Percentiles rank a stretch among this genome's conserved stretches.
Evolutionary conservation across 2,797 vertebrate genomes (phyloP).

Genomic region (Alosa sapidissima): DNA sequence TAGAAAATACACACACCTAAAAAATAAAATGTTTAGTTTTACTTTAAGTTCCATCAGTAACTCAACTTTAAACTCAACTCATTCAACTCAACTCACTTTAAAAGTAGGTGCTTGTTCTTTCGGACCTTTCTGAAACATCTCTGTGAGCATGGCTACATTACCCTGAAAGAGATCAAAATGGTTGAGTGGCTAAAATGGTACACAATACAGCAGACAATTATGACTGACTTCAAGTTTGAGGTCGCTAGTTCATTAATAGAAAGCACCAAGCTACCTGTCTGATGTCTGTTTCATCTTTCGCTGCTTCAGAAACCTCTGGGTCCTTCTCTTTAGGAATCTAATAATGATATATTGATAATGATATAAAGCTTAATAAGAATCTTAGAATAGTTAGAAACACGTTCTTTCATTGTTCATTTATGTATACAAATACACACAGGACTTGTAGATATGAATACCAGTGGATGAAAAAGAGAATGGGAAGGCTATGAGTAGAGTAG

Average conservation of each 20-base stretch:
- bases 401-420: neutral
- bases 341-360: neutral
- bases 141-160: constrained; percentile 13
- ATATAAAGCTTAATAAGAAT: too few species aligned
- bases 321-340: constrained; percentile 45
- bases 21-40: too few species aligned
- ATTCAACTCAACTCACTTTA: constrained; percentile 47
- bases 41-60: too few species aligned
- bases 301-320: constrained; percentile 30
- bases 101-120: constrained; percentile 47
- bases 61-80: too few species aligned
- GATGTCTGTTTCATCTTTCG: constrained; percentile 48
- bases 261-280: constrained; percentile 53
- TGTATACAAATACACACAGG: neutral
- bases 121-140: constrained; percentile 41
- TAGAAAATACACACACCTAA: neutral
- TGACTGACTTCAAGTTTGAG: neutral
- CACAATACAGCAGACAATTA: neutral
- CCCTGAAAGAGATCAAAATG: constrained; percentile 37
- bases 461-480: neutral
- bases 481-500: too few species aligned
- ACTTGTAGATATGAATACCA: neutral
- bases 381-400: neutral
- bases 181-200: constrained; percentile 5
- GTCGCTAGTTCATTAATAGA: neutral